Percentiles rank a stretch among this genome's conserved stretches.
Conservation (phyloP, 2,797 vertebrate genomes). For the Xyrichtys novacula region DNA sequence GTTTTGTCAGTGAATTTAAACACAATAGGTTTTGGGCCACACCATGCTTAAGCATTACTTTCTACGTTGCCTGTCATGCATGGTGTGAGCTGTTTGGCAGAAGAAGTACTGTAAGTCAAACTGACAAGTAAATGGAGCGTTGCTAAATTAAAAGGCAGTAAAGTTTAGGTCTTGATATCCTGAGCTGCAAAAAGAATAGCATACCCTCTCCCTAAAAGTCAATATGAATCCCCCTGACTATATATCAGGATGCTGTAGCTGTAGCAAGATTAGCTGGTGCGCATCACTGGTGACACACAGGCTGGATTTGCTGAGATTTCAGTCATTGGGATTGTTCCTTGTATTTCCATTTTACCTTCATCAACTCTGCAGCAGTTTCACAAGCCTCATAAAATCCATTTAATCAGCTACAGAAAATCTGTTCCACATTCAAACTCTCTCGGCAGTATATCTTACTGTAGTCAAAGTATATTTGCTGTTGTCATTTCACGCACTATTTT, state of each 20-base stretch:
- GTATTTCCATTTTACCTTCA: conserved; percentile 22
- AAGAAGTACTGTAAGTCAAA: conserved; percentile 3
- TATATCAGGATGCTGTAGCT: conserved; percentile 39
- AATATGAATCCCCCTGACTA: conserved; percentile 46
- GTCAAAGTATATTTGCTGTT: conserved; percentile 21
- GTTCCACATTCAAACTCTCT: conserved; percentile 2
- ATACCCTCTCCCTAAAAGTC: conserved; percentile 35
- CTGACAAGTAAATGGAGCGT: conserved; percentile 16
- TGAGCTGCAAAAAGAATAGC: conserved; percentile 26
- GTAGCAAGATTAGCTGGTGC: conserved; percentile 5
- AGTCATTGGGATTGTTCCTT: conserved; percentile 24
- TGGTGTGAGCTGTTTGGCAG: conserved; percentile 8
- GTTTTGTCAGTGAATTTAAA: background rate
- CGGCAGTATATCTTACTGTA: conserved; percentile 14
- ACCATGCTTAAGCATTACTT: background rate
- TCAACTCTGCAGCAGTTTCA: conserved; percentile 23
- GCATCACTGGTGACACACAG: conserved; percentile 28
- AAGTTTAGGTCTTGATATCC: conserved; percentile 59
- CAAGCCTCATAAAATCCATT: conserved; percentile 10
- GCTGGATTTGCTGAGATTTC: conserved; percentile 23
- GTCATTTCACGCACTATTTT: conserved; percentile 8
- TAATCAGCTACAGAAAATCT: conserved; percentile 22
- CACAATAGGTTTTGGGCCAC: conserved; percentile 1
- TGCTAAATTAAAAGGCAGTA: conserved; percentile 27
- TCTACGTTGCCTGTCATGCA: background rate